phyloP scores from a whole-genome alignment of 1,140 invertebrate genomes.

The Hestina assimilis region DNA sequence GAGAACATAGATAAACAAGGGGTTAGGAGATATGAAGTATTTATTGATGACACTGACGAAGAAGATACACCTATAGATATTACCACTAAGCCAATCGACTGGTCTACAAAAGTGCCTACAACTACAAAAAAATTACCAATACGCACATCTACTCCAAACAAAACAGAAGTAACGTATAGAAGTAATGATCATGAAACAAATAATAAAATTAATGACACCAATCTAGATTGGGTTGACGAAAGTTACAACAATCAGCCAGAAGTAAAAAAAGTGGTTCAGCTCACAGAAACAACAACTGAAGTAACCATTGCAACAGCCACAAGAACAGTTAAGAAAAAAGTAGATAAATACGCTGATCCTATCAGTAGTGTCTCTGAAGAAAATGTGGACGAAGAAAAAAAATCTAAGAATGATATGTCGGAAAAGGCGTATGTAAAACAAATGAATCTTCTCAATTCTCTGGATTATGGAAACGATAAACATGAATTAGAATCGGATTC shows the following conservation, averaged over 20 bases:
- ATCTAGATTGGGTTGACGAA: constrained; percentile 50
- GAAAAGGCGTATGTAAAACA: constrained; percentile 41
- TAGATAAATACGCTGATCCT: constrained; percentile 31
- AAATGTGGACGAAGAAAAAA: constrained; percentile 9
- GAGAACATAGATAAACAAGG: constrained; percentile 1
- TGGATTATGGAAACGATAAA: constrained; percentile 49
- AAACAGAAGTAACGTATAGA: not conserved
- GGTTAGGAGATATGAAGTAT: constrained; percentile 12
- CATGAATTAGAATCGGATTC: constrained; percentile 39
- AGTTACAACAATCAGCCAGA: constrained; percentile 27
- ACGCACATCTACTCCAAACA: not conserved
- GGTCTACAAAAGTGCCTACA: constrained; percentile 2
- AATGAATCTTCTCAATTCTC: constrained; percentile 46
- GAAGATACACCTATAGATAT: constrained; percentile 1
- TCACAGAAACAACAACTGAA: constrained; percentile 14
- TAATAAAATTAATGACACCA: constrained; percentile 22
- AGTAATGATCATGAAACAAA: not conserved
- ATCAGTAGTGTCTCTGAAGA: constrained; percentile 44
- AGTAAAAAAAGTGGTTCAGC: not conserved
- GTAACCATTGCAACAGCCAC: constrained; percentile 9
- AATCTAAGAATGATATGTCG: constrained; percentile 16
- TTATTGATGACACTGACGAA: constrained; percentile 17
- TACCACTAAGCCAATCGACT: not conserved
- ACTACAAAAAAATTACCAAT: not conserved
- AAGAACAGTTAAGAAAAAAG: constrained; percentile 6